These are phyloP conservation scores for Hydrochoerus hydrochaeris DNA, from an alignment of 2,113 vertebrate genomes.

Conservation along the genomic window DNA sequence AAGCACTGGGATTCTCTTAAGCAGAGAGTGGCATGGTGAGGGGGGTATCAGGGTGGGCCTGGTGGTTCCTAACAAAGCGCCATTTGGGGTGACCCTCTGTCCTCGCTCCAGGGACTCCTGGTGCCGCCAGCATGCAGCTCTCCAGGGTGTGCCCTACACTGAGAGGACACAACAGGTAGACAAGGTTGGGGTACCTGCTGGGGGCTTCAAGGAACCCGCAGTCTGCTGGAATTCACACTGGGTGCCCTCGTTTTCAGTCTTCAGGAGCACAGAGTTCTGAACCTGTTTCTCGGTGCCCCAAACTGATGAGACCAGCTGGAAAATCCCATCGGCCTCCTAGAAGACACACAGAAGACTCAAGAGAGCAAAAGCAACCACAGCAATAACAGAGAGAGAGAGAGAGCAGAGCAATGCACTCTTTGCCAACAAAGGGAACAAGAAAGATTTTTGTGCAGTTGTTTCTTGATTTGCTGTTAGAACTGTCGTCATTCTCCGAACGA, in stretches of 20 bases:
- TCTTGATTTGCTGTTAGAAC: background rate
- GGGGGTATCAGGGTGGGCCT: accelerated
- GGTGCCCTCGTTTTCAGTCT: accelerated
- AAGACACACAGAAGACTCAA: background rate
- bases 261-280: accelerated
- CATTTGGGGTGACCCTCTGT: background rate
- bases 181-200: accelerated
- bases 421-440: background rate
- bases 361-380: background rate
- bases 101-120: background rate
- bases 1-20: background rate
- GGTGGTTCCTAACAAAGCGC: accelerated
- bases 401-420: background rate
- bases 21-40: accelerated
- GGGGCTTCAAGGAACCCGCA: no score
- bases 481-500: no score
- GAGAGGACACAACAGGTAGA: background rate
- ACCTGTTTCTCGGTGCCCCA: background rate
- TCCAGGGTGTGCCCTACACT: accelerated
- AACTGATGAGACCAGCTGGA: no score
- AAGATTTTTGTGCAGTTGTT: background rate
- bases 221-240: background rate
- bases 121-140: background rate
- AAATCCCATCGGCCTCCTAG: background rate
- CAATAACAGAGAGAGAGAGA: no score